These are phyloP conservation scores for Scophthalmus maximus DNA, from an alignment of 2,113 vertebrate genomes.

Conservation along the genomic window DNA sequence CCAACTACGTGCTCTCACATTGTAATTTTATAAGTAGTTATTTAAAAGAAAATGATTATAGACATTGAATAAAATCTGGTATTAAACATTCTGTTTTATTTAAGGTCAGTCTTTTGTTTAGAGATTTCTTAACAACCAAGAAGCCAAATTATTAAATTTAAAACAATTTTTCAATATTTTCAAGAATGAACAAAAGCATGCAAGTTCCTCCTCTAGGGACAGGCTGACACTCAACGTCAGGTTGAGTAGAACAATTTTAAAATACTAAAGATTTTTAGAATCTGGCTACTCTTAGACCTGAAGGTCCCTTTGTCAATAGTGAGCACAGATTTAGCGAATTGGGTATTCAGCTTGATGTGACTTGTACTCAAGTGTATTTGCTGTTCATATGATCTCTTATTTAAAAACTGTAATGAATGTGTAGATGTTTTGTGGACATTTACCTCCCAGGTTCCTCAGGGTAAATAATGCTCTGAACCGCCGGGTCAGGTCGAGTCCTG, in stretches of 20 bases:
- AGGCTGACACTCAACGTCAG: not conserved
- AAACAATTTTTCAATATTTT: no score
- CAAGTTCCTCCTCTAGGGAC: no score
- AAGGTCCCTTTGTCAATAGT: not conserved
- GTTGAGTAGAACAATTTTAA: not conserved
- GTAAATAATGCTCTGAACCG: slow-evolving; percentile 96
- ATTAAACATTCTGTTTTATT: no score
- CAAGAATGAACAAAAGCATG: no score
- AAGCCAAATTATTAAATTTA: no score
- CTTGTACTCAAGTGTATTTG: not conserved
- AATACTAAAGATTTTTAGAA: no score
- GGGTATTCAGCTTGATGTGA: not conserved
- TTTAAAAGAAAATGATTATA: no score
- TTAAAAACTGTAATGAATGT: not conserved
- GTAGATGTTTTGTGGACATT: not conserved
- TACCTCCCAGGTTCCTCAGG: slow-evolving; percentile 88
- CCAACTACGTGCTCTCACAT: no score
- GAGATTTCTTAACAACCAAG: no score
- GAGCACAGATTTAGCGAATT: not conserved
- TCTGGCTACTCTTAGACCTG: not conserved
- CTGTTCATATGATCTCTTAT: not conserved
- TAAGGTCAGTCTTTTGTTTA: no score
- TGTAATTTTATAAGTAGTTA: no score
- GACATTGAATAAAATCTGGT: no score
- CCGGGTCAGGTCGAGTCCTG: slow-evolving; percentile 78